Conservation (phyloP, 1,140 invertebrate genomes). For the Caenorhabditis inopinata region DNA sequence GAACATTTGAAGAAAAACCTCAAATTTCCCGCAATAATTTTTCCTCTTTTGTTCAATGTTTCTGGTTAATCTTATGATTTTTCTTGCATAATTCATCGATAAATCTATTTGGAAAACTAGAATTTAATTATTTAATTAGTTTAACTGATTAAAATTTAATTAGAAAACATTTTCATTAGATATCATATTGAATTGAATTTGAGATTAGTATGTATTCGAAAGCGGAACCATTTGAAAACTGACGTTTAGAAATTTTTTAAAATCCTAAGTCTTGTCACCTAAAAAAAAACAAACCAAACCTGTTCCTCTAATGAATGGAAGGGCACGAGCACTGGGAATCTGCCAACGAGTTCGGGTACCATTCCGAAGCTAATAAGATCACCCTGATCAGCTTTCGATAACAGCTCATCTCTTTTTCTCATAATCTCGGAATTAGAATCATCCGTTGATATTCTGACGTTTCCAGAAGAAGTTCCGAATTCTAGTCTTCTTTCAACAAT, state of each 20-base stretch:
- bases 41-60: too few species aligned
- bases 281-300: background rate
- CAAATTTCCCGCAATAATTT: too few species aligned
- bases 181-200: too few species aligned
- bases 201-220: too few species aligned
- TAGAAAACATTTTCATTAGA: too few species aligned
- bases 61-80: too few species aligned
- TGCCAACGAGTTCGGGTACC: slow-evolving; percentile 94
- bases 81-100: too few species aligned
- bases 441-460: slow-evolving; percentile 27
- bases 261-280: background rate
- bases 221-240: background rate
- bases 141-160: too few species aligned
- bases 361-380: slow-evolving; percentile 92
- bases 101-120: too few species aligned
- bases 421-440: slow-evolving; percentile 66
- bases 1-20: too few species aligned
- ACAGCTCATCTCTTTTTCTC: slow-evolving; percentile 79
- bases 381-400: slow-evolving; percentile 79
- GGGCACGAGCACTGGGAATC: slow-evolving; percentile 92
- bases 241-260: background rate
- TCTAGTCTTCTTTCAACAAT: slow-evolving; percentile 85
- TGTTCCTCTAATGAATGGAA: slow-evolving; percentile 87
- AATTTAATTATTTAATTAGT: too few species aligned
- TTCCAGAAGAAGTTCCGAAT: slow-evolving; percentile 41